Base-by-base conservation (phyloP, 2,113 vertebrate species). In the Oncorhynchus clarkii region DNA sequence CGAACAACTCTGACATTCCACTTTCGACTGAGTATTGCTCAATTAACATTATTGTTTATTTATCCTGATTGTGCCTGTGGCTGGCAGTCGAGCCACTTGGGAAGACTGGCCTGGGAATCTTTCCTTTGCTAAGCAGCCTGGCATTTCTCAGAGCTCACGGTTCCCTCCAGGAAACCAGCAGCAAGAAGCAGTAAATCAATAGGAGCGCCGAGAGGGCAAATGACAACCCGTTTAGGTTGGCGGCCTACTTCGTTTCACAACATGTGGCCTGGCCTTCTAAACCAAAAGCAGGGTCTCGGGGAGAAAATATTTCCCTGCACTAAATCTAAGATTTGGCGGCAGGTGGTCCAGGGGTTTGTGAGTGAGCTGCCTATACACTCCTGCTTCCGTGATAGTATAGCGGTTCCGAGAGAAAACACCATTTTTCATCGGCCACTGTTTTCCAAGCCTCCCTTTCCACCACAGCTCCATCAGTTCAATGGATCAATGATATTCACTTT, bases 151-250 rank as follows among this genome's bases (percentile, higher is more conserved):
- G 85, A 75, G 82, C 84, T 86, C 24, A 29, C 85, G 75, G 86
- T 87, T 82, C 90, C 85, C 88, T 88, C 87, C 87, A 89, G 92
- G 88, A 92, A 87, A 87, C 83, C 81, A 89, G 80, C 82, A 84
- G 87, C 85, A 85, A 84, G 85, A 82, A 88, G 85, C 91, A 92
- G 88, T 92, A 93, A 93, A 94, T 93, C 92, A 93, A 93, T 93
- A 88, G 85, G 82, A 85, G 89, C 80, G 83, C 89, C 77, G 85
- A 84, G 90, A 92, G 91, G 92, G 88, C 86, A 92, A 93, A 91
- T 92, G 90, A 93, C 91, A 93, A 89, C 86, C 91, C 85, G 87
- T 93, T 92, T 92, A 92, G 91, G 91, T 93, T 91, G 90, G 85
- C 85, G 87, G 91, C 86, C 91, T 91, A 88, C 87, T 94, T 93